Conservation (phyloP, 2,888 invertebrate genomes). For the Athalia circularis region DNA sequence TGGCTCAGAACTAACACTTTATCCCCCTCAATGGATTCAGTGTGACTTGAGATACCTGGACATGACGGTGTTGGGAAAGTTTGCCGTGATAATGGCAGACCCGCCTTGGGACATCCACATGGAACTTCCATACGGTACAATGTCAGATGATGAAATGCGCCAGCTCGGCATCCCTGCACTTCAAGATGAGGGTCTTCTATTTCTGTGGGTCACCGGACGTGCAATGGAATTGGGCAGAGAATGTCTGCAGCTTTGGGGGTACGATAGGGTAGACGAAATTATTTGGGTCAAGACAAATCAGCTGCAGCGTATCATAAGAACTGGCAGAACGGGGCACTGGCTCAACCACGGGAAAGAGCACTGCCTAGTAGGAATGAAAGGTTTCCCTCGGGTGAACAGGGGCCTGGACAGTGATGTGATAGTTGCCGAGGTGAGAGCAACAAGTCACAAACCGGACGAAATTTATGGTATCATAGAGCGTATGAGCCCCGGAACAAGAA, state of each 20-base stretch:
- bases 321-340: conserved; percentile 98
- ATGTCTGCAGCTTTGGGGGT: conserved; percentile 97
- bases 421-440: conserved; percentile 97
- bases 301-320: conserved; percentile 95
- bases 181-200: conserved; percentile 97
- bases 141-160: conserved; percentile 99
- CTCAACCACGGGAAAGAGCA: conserved; percentile 99
- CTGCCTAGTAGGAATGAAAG: conserved; percentile 97
- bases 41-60: conserved; percentile 95
- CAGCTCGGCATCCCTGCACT: conserved; percentile 94
- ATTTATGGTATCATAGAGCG: conserved; percentile 98
- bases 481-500: conserved; percentile 96
- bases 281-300: conserved; percentile 99
- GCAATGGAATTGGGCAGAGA: conserved; percentile 98
- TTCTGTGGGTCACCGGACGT: conserved; percentile 98
- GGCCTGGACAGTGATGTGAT: conserved; percentile 98
- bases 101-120: conserved; percentile 99
- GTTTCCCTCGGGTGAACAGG: conserved; percentile 92
- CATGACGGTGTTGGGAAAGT: conserved; percentile 95
- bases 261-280: conserved; percentile 96
- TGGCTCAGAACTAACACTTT: conserved; percentile 80
- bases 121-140: conserved; percentile 98
- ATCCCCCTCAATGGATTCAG: conserved; percentile 97
- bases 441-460: conserved; percentile 98
- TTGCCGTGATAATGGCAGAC: conserved; percentile 99